These are phyloP conservation scores for Meandrina meandrites DNA, from an alignment of 92 coral and sea anemone genomes.

Conservation along the genomic window DNA sequence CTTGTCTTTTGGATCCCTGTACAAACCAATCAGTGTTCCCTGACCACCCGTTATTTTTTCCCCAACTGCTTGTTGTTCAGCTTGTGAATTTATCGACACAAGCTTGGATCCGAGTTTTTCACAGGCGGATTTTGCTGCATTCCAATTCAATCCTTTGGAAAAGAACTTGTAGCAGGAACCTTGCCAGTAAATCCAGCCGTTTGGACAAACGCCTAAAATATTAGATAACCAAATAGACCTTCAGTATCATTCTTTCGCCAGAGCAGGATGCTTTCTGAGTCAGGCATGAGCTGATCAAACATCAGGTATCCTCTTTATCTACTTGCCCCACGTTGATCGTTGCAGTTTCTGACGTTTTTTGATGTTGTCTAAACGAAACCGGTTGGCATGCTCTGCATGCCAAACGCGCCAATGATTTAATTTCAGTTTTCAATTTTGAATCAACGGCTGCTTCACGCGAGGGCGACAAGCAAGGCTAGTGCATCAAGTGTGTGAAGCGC, in stretches of 20 bases:
- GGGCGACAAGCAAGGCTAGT: too few species aligned
- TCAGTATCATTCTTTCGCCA: too few species aligned
- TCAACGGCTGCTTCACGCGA: too few species aligned
- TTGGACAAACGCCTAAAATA: slow-evolving; percentile 1
- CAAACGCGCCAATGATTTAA: too few species aligned
- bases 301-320: too few species aligned
- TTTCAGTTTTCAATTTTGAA: too few species aligned
- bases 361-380: too few species aligned
- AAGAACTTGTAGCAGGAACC: slow-evolving; percentile 5
- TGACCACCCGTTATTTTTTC: background rate
- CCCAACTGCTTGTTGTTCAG: background rate
- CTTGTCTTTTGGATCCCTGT: background rate
- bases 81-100: background rate
- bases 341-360: too few species aligned
- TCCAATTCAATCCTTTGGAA: background rate
- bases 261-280: background rate
- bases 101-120: slow-evolving; percentile 10
- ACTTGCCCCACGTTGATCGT: too few species aligned
- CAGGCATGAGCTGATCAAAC: background rate
- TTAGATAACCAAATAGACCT: background rate
- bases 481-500: too few species aligned
- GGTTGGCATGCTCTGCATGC: too few species aligned
- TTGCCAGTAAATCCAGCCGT: background rate
- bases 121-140: slow-evolving; percentile 15
- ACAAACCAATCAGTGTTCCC: background rate